A percentile compares a stretch with the other conserved stretches of the same genome.
Evolutionary conservation across 2,113 vertebrate genomes (phyloP).

Genomic region (Ardeotis arabs): DNA sequence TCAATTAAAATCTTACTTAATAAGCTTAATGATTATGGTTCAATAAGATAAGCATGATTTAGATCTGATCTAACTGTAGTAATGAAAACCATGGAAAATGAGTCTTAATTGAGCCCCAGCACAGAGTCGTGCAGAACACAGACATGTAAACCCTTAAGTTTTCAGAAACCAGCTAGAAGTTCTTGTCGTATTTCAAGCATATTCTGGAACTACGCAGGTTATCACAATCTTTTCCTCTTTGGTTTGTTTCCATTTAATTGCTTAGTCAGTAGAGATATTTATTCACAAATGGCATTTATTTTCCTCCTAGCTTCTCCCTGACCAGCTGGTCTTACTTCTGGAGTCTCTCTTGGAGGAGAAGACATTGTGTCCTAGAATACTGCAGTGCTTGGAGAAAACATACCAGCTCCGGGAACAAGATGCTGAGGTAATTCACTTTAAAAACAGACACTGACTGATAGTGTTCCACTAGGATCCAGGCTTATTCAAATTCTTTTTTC

Average conservation of each 20-base stretch:
- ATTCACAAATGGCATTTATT: slow-evolving; percentile 45
- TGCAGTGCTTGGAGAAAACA: slow-evolving; percentile 78
- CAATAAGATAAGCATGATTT: slow-evolving; percentile 3
- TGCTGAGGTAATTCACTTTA: slow-evolving; percentile 84
- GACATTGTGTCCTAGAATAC: slow-evolving; percentile 71
- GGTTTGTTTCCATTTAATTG: slow-evolving; percentile 12
- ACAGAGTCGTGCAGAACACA: not conserved
- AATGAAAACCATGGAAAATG: not conserved
- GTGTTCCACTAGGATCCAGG: not conserved
- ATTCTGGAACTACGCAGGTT: not conserved
- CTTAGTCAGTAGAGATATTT: not conserved
- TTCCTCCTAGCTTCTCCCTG: slow-evolving; percentile 85
- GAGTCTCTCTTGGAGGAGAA: slow-evolving; percentile 88
- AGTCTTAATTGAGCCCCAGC: not conserved
- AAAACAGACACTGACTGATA: not conserved
- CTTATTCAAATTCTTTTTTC: not conserved
- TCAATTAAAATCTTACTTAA: not conserved
- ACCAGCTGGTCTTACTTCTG: slow-evolving; percentile 91
- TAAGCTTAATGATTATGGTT: not conserved
- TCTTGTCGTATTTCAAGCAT: not conserved
- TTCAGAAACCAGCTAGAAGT: not conserved
- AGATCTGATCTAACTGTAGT: slow-evolving; percentile 3
- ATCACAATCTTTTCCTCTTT: not conserved
- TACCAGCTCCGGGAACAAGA: slow-evolving; percentile 85
- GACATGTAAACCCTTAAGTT: not conserved